Percentiles rank a stretch among this genome's conserved stretches.
Evolutionary conservation across 30 jellyfish, hydroid and myxozoan genomes (phyloP).

Genomic region (Turritopsis rubra): DNA sequence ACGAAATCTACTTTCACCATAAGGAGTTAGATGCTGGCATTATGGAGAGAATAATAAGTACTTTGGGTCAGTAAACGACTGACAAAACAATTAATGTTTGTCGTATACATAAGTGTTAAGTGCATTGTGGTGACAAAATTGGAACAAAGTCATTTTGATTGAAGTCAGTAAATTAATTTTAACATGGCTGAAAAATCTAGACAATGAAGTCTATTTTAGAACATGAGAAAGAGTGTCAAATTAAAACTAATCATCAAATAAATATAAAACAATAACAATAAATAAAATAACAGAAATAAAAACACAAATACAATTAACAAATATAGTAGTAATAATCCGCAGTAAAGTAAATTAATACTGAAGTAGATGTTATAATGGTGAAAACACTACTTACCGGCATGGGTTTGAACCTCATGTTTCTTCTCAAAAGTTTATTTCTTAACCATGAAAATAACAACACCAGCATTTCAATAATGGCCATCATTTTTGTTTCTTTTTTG

Average conservation of each 20-base stretch:
- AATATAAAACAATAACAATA: too few relatives aligned
- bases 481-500: neutral
- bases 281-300: too few relatives aligned
- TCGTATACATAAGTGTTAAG: neutral
- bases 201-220: too few relatives aligned
- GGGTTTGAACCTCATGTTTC: neutral
- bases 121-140: neutral
- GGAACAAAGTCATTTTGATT: too few relatives aligned
- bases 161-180: too few relatives aligned
- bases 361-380: neutral
- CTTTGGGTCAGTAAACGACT: neutral
- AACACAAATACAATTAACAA: too few relatives aligned
- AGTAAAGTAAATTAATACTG: too few relatives aligned
- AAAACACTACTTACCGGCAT: neutral
- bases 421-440: neutral
- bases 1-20: neutral
- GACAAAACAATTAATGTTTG: neutral
- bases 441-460: neutral
- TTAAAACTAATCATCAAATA: too few relatives aligned
- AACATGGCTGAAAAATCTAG: too few relatives aligned
- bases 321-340: too few relatives aligned
- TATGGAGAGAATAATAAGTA: neutral
- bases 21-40: neutral
- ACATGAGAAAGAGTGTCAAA: too few relatives aligned
- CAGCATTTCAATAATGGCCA: neutral